A percentile compares a stretch with the other conserved stretches of the same genome.
These are phyloP conservation scores for Pegoplata infirma DNA, from an alignment of 2,888 invertebrate species.

Conservation along the genomic window DNA sequence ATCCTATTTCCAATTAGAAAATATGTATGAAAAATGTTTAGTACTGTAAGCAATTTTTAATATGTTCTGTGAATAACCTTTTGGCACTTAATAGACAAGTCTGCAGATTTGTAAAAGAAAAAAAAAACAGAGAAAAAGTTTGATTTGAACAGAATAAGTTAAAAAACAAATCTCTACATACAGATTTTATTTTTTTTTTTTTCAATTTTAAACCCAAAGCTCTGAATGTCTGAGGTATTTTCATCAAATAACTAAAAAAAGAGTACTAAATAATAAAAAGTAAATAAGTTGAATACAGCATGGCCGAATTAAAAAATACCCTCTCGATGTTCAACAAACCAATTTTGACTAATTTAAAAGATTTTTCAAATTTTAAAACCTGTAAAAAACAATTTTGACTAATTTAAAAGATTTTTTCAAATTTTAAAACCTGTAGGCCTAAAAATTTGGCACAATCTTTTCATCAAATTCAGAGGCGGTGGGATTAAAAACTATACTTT, in stretches of 20 bases:
- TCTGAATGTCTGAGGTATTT: slow-evolving; percentile 52
- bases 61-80: slow-evolving; percentile 39
- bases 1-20: background rate
- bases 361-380: too few species aligned
- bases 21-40: background rate
- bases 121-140: background rate
- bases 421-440: too few species aligned
- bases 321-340: too few species aligned
- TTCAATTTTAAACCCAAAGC: slow-evolving; percentile 30
- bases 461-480: too few species aligned
- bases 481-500: too few species aligned
- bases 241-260: slow-evolving; percentile 46
- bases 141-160: background rate
- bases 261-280: slow-evolving; percentile 26
- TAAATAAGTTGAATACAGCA: background rate
- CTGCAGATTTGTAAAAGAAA: slow-evolving; percentile 31
- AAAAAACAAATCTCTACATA: background rate
- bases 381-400: too few species aligned
- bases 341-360: too few species aligned
- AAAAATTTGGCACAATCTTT: too few species aligned
- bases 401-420: too few species aligned
- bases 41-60: background rate
- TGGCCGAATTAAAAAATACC: too few species aligned
- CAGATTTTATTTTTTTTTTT: background rate
- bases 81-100: slow-evolving; percentile 51